Evolutionary conservation across 1,140 invertebrate species (phyloP).

Genomic region (Sycophaga agraensis): DNA sequence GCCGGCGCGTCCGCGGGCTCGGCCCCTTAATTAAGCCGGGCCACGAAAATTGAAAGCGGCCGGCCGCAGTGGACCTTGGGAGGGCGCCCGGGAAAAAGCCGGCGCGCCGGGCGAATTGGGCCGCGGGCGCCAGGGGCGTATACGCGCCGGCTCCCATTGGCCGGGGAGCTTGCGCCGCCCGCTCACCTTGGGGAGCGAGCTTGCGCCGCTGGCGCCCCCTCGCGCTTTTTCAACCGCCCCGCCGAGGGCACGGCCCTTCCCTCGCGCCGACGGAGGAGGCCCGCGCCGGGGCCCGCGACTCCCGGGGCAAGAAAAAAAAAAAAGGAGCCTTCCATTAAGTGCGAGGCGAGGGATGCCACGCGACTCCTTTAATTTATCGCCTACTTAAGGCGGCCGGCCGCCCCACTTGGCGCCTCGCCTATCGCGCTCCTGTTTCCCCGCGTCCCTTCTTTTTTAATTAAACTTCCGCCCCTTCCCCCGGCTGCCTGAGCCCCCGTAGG

Average conservation of each 20-base stretch:
- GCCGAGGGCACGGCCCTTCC: too few species aligned
- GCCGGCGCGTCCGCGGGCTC: too few species aligned
- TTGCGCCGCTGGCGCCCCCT: slow-evolving; percentile 49
- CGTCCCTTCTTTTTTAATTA: background rate
- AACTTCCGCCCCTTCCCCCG: background rate
- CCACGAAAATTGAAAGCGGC: background rate
- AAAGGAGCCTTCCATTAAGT: slow-evolving; percentile 42
- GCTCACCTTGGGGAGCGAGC: slow-evolving; percentile 49
- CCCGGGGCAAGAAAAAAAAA: slow-evolving; percentile 33
- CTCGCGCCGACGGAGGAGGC: too few species aligned
- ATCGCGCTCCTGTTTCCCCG: background rate
- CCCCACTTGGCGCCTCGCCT: background rate
- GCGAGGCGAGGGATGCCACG: slow-evolving; percentile 15
- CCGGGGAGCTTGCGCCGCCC: background rate
- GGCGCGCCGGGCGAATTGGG: background rate
- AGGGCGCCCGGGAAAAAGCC: background rate
- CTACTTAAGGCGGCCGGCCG: slow-evolving; percentile 41
- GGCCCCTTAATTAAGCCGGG: background rate
- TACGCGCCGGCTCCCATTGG: background rate
- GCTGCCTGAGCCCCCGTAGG: too few species aligned
- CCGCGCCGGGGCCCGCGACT: too few species aligned
- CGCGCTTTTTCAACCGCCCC: slow-evolving; percentile 37
- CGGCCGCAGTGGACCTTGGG: background rate
- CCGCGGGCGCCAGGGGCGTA: background rate
- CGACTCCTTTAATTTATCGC: slow-evolving; percentile 50